Evolutionary conservation across 2,113 vertebrate species (phyloP).

Genomic region (Sclerurus mexicanus): DNA sequence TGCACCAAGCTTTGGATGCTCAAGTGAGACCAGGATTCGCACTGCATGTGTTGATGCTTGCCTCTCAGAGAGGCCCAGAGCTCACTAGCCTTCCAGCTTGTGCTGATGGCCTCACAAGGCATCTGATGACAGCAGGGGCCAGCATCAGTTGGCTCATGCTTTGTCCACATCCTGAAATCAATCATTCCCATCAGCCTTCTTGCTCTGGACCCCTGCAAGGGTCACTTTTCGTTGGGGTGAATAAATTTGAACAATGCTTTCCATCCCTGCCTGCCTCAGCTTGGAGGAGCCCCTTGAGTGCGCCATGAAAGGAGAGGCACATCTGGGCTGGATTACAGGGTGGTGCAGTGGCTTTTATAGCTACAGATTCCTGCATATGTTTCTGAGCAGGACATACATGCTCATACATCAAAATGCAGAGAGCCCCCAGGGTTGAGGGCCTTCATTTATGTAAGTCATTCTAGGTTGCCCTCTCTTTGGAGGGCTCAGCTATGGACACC

Average conservation of each 20-base stretch:
- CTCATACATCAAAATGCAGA: background rate
- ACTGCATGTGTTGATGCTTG: accelerated
- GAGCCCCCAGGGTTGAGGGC: background rate
- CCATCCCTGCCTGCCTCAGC: background rate
- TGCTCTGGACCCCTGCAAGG: background rate
- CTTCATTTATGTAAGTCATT: background rate
- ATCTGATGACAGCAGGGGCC: background rate
- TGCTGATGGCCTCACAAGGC: background rate
- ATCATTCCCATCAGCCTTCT: background rate
- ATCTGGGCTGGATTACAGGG: slow-evolving; percentile 41
- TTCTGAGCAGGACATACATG: background rate
- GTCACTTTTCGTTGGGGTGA: background rate
- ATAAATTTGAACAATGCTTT: background rate
- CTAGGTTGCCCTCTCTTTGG: background rate
- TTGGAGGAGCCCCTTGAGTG: background rate
- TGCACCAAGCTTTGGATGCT: background rate
- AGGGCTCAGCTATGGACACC: background rate
- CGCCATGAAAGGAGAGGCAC: background rate
- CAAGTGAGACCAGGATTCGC: background rate
- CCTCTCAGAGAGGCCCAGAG: background rate
- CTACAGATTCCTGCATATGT: slow-evolving; percentile 38
- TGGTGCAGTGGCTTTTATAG: slow-evolving; percentile 28
- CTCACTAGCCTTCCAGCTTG: accelerated
- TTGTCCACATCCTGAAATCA: background rate
- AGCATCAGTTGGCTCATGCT: background rate